Conservation (phyloP, 1,140 invertebrate species). For the Saccostrea glomerata region DNA sequence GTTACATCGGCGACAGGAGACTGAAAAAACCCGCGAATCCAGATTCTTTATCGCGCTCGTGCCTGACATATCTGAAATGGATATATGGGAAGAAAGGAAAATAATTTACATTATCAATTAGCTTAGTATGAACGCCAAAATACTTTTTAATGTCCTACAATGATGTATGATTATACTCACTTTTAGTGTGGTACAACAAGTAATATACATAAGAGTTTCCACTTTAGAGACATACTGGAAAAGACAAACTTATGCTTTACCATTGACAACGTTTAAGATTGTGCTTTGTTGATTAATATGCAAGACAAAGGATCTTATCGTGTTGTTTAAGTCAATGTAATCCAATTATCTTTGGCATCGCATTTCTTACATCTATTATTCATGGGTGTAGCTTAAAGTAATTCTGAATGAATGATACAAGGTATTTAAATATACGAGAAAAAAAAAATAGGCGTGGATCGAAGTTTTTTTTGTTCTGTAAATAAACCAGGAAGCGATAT, state of each 20-base stretch:
- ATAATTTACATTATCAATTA: too few species aligned
- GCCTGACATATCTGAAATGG: slow-evolving; percentile 19
- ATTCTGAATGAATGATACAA: not conserved
- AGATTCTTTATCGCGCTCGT: slow-evolving; percentile 8
- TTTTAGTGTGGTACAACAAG: too few species aligned
- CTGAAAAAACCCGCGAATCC: not conserved
- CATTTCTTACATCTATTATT: slow-evolving; percentile 22
- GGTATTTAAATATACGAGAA: slow-evolving; percentile 13
- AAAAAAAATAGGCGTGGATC: not conserved
- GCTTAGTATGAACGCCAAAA: too few species aligned
- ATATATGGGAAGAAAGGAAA: not conserved
- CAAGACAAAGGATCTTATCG: slow-evolving; percentile 21
- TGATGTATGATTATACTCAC: too few species aligned
- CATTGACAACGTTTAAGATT: slow-evolving; percentile 17
- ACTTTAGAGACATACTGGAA: not conserved
- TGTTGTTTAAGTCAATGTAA: not conserved
- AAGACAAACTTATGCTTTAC: not conserved
- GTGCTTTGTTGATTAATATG: slow-evolving; percentile 5
- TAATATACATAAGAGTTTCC: too few species aligned
- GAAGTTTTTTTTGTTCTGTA: not conserved
- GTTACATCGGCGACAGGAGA: slow-evolving; percentile 24
- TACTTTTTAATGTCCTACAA: too few species aligned
- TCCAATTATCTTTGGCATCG: slow-evolving; percentile 15
- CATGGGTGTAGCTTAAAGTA: not conserved
- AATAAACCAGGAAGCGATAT: slow-evolving; percentile 8